Percentiles rank a stretch among this genome's conserved stretches.
Conservation (phyloP, 2,113 vertebrate species). For the Lophochroa leadbeateri region DNA sequence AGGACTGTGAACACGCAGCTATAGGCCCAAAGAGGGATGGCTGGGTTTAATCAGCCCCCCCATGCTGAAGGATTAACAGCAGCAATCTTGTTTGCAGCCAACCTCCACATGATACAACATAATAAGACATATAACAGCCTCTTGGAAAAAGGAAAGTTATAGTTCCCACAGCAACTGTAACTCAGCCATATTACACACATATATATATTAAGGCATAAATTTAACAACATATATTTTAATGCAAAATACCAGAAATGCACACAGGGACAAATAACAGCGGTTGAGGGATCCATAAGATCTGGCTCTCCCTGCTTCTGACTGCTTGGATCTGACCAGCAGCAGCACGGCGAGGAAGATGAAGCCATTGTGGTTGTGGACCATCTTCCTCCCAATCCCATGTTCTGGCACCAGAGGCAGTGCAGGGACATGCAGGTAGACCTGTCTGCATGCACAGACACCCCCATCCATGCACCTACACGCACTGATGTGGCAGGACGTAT, state of each 20-base stretch:
- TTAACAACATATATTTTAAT: conserved; percentile 67
- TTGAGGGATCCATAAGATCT: conserved; percentile 18
- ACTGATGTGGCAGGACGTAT: fast-evolving
- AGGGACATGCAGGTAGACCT: fast-evolving
- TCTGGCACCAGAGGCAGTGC: fast-evolving
- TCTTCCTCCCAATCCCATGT: fast-evolving
- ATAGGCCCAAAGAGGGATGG: background rate
- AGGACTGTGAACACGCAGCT: background rate
- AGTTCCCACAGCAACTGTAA: conserved; percentile 69
- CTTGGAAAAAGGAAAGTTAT: conserved; percentile 57
- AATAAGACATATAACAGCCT: conserved; percentile 58
- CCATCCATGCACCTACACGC: fast-evolving
- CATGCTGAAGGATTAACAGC: conserved; percentile 49
- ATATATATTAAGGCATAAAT: conserved; percentile 69
- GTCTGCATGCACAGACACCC: background rate
- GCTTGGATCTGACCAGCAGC: background rate
- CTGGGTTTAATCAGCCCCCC: background rate
- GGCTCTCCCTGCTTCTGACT: background rate
- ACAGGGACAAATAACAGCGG: conserved; percentile 4
- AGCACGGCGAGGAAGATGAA: fast-evolving
- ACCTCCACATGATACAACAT: conserved; percentile 59
- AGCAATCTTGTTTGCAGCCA: conserved; percentile 48
- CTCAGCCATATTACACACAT: conserved; percentile 30
- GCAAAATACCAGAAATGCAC: conserved; percentile 47
- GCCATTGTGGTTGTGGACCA: fast-evolving